A percentile compares a stretch with the other conserved stretches of the same genome.
phyloP scores from a whole-genome alignment of 2,888 invertebrate genomes.

The Drosophila paracracens region DNA sequence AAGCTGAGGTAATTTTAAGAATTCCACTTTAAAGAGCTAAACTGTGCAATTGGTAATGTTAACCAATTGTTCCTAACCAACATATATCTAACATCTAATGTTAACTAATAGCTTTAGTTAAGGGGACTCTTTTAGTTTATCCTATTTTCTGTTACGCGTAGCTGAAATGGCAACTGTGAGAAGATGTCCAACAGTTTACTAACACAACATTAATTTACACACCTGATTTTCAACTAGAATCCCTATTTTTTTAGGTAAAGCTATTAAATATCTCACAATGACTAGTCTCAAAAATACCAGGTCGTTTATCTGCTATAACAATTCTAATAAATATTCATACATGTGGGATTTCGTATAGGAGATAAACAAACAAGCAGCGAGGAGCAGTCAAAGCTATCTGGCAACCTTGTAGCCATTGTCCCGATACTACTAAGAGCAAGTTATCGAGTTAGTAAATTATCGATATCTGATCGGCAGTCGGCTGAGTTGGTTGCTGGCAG shows the following conservation, averaged over 20 bases:
- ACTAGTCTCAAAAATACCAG: not conserved
- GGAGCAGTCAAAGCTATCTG: too few relatives aligned
- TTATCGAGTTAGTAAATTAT: too few relatives aligned
- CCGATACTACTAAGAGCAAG: too few relatives aligned
- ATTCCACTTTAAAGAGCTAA: slow-evolving; percentile 9
- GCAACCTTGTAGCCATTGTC: too few relatives aligned
- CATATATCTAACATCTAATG: not conserved
- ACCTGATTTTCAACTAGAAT: not conserved
- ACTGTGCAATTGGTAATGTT: slow-evolving; percentile 1
- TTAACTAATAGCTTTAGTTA: not conserved
- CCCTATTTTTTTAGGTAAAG: not conserved
- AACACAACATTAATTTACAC: not conserved
- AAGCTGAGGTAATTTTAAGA: slow-evolving; percentile 5
- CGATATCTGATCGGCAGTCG: too few relatives aligned
- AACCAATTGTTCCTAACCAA: not conserved
- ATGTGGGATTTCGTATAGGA: too few relatives aligned
- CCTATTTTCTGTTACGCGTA: not conserved
- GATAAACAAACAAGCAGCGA: too few relatives aligned
- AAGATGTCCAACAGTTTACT: not conserved
- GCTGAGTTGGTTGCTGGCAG: too few relatives aligned
- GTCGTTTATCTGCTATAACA: not conserved
- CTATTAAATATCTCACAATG: not conserved
- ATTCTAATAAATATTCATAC: not conserved
- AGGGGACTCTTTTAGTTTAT: not conserved
- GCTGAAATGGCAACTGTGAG: not conserved